phyloP scores from a whole-genome alignment of 2,797 vertebrate genomes.

The Galago senegalensis region DNA sequence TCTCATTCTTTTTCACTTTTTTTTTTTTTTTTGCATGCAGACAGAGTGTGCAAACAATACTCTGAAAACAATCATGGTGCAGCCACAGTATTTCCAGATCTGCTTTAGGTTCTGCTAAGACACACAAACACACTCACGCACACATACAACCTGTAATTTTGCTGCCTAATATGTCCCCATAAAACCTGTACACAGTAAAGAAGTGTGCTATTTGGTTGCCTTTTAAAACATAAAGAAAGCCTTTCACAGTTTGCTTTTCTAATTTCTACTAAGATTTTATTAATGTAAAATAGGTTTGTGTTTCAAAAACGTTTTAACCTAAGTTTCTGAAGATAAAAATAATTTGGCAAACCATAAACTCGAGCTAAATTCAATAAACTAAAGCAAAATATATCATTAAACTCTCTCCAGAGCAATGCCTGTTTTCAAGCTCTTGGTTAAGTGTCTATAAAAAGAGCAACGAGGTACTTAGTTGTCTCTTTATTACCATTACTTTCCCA shows the following conservation, averaged over 20 bases:
- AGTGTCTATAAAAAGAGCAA: slow-evolving; percentile 79
- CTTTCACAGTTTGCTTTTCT: slow-evolving; percentile 21
- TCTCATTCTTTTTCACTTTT: not conserved
- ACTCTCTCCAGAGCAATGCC: slow-evolving; percentile 62
- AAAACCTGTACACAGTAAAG: not conserved
- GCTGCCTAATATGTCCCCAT: not conserved
- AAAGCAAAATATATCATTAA: slow-evolving; percentile 78
- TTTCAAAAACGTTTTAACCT: slow-evolving; percentile 71
- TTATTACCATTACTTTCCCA: slow-evolving; percentile 57
- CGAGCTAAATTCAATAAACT: slow-evolving; percentile 77
- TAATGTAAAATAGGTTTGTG: slow-evolving; percentile 69
- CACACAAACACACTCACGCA: accelerated
- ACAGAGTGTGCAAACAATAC: not conserved
- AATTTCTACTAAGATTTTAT: slow-evolving; percentile 73
- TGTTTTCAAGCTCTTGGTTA: slow-evolving; percentile 62
- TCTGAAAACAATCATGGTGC: slow-evolving; percentile 28
- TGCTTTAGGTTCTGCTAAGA: not conserved
- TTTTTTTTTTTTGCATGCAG: not conserved
- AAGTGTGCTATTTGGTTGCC: not conserved
- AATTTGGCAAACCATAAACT: slow-evolving; percentile 70
- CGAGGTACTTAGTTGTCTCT: slow-evolving; percentile 64
- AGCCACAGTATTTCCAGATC: not conserved
- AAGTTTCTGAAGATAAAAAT: slow-evolving; percentile 69
- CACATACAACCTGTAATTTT: not conserved
- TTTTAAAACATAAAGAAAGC: slow-evolving; percentile 27